Evolutionary conservation across 2,888 invertebrate genomes (phyloP), one percentile per base, ranked within the genome.

Genomic region (Metellina segmentata): DNA sequence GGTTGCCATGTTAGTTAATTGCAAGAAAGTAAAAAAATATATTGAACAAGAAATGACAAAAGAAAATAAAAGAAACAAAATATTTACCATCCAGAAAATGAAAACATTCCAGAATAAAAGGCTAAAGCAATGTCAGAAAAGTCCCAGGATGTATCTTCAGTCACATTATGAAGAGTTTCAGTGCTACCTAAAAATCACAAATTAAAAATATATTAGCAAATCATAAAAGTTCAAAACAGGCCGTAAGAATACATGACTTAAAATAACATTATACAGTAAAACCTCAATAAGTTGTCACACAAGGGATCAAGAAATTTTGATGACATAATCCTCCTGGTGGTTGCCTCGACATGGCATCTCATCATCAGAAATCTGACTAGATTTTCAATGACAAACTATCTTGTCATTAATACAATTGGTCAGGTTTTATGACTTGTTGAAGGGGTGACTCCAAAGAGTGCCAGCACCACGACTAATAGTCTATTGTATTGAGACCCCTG

Each of bases 21-120:
- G 34, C 34, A 34, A 34, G 34, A 34, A 34, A 34, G 34, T 34
- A 34, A 48, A 48, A 74, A 74, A 74, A 34, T 48, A 34, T 7
- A 6, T 9, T 34, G 20, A 34, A 74, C 70, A 69, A 13, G 16
- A 75, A 6, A 13, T 75, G 16, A 20, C 13, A 19, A 71, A 71
- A 61, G n/a, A 61, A 75, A 75, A 9, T 20, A 9, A 9, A 8
- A 75, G 13, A 4, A 78, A 78, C 5, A 34, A 34, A 81, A 89
- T 75, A 34, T 90, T 95, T 95, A 96, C 98, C 98, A 98, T 93
- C 98, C 98, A 48, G 98, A 98, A 95, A 98, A 98, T 0, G 98
- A 98, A 95, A 98, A 98, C 95, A 98, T 98, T 79, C 98, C 98
- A 0, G 98, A 97, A 95, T 98, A 98, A 95, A 98, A 97, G 13